Evolutionary conservation across 1,140 invertebrate species (phyloP), one percentile per base, ranked within the genome.

Genomic region (Diorhabda carinulata): DNA sequence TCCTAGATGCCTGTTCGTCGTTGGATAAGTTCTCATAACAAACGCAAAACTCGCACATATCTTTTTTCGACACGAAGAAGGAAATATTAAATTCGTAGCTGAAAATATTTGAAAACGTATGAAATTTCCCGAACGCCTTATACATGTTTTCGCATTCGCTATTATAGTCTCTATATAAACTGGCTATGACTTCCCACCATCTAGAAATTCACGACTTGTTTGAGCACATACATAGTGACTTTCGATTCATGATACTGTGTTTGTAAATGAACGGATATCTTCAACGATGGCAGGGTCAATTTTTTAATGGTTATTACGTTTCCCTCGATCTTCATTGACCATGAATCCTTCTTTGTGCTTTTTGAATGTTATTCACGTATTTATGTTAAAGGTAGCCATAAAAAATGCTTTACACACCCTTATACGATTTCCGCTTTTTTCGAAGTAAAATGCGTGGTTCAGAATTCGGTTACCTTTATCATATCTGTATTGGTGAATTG

Each of bases 61-160:
- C 80, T 69, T 83, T 83, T 73, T 81, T 82, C 5, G 79, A 79
- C 57, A 74, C 69, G 65, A 75, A 77, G 67, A 81, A 81, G 66
- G 70, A 71, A 71, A 82, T 74, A 70, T 81, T 80, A 43, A 81
- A 82, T 41, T 73, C 63, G 4, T 25, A 73, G 41, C 77, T 77
- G 69, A 80, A 81, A 67, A 77, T 76, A 10, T 57, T 67, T 61
- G 40, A 64, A 76, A 66, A 70, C 67, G 40, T 44, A 5, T 5
- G 9, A 9, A 44, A 52, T 63, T 66, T 67, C 68, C 63, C 70
- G 62, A 58, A 61, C 45, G 59, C 59, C 61, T 68, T 60, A 58
- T 73, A 67, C 43, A 61, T 6, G n/a, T 45, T 42, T 67, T 75
- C 56, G 42, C 64, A 57, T 5, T 67, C 41, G 5, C 25, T 9